These are phyloP conservation scores for Clinocottus analis DNA, from an alignment of 2,113 vertebrate species.

Conservation along the genomic window DNA sequence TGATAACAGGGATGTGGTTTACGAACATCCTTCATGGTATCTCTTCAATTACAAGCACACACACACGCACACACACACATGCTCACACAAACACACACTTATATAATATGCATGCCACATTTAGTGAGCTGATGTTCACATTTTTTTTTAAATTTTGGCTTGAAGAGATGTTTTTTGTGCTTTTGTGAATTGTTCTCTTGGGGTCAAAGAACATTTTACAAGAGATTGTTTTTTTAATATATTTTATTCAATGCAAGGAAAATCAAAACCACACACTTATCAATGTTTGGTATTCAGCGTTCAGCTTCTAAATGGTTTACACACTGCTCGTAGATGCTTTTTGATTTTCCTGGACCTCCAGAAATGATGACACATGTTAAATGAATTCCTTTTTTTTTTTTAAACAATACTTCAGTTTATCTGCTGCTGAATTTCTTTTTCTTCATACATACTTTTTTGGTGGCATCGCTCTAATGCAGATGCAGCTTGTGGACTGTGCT, in stretches of 20 bases:
- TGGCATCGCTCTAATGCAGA: neutral
- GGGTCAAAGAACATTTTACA: neutral
- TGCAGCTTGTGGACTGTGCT: neutral
- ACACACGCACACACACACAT: constrained; percentile 1
- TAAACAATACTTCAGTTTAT: neutral
- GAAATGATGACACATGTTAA: neutral
- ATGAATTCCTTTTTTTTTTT: neutral
- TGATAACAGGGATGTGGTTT: constrained; percentile 46
- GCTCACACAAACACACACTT: neutral
- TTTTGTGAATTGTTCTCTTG: too few relatives aligned
- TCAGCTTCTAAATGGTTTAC: neutral
- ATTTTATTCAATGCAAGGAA: neutral
- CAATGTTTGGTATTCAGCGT: neutral
- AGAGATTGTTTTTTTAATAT: neutral
- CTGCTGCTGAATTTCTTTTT: neutral
- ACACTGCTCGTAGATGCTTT: neutral
- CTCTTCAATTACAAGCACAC: constrained; percentile 13
- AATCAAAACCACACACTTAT: neutral
- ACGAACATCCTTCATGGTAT: constrained; percentile 53
- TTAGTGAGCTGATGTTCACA: constrained; percentile 20
- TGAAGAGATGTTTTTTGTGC: constrained; percentile 5
- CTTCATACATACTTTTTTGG: neutral
- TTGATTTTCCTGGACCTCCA: neutral
- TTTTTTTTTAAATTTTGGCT: neutral
- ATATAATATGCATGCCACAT: neutral